A percentile compares a stretch with the other conserved stretches of the same genome.
Evolutionary conservation across 2,888 invertebrate species (phyloP).

Genomic region (Cheilosia soror): DNA sequence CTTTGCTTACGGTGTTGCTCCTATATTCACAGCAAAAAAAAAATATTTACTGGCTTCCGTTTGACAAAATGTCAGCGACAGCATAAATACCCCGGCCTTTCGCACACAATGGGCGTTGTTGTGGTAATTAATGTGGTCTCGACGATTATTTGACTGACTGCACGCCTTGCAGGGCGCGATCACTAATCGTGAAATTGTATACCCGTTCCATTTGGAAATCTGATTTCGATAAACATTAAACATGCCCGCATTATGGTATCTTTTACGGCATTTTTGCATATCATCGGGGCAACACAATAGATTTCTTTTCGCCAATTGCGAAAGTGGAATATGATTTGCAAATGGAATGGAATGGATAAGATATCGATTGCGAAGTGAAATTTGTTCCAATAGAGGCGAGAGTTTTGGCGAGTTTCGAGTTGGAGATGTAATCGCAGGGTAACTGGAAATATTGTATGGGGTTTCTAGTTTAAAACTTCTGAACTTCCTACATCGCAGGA

Average conservation of each 20-base stretch:
- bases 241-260: conserved; percentile 49
- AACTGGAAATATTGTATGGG: too few relatives aligned
- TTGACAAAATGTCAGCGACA: conserved; percentile 61
- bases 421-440: too few relatives aligned
- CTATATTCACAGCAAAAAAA: conserved; percentile 19
- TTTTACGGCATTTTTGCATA: conserved; percentile 31
- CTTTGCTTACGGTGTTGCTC: conserved; percentile 3
- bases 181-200: conserved; percentile 63
- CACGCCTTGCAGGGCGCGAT: conserved; percentile 43
- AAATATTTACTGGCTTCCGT: conserved; percentile 51
- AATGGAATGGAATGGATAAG: neutral
- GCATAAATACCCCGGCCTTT: conserved; percentile 29
- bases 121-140: conserved; percentile 57
- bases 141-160: conserved; percentile 37
- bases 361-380: conserved; percentile 33
- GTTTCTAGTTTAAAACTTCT: too few relatives aligned
- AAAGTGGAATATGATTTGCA: conserved; percentile 31
- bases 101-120: conserved; percentile 28
- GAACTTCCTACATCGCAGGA: too few relatives aligned
- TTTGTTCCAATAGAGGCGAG: conserved; percentile 4
- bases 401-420: too few relatives aligned
- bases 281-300: conserved; percentile 42
- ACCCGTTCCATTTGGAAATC: conserved; percentile 48
- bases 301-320: conserved; percentile 25
- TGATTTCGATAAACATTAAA: conserved; percentile 46